Evolutionary conservation across 2,113 vertebrate species (phyloP).

Genomic region (Cyanistes caeruleus): DNA sequence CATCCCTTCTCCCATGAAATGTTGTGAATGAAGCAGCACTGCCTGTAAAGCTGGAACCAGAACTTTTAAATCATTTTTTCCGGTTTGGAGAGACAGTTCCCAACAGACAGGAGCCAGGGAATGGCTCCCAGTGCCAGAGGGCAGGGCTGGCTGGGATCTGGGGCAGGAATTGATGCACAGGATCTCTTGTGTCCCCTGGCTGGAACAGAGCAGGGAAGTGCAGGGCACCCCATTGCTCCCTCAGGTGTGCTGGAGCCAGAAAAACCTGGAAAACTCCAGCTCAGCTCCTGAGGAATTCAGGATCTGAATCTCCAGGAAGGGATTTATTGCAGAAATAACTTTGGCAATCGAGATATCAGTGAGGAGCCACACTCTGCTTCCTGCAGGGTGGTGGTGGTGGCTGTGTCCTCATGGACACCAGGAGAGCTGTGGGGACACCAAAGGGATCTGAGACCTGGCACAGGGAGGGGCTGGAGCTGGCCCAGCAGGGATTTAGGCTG

Average conservation of each 20-base stretch:
- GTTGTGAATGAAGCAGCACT: background rate
- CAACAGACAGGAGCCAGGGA: background rate
- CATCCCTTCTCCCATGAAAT: background rate
- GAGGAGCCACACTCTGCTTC: background rate
- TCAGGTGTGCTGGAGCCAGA: background rate
- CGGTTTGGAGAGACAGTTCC: background rate
- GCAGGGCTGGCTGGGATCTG: background rate
- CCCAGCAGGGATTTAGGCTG: background rate
- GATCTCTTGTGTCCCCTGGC: background rate
- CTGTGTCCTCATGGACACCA: background rate
- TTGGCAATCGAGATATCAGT: background rate
- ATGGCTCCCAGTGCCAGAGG: background rate
- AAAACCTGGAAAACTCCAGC: background rate
- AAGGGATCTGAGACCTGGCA: background rate
- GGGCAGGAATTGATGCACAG: background rate
- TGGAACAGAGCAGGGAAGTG: background rate
- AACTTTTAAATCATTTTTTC: background rate
- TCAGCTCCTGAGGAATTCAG: background rate
- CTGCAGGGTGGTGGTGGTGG: background rate
- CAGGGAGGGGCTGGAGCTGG: background rate
- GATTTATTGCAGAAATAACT: background rate
- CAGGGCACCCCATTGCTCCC: background rate
- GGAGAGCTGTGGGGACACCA: background rate
- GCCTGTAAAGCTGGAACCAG: background rate
- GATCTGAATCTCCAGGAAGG: background rate